Conservation (phyloP, 1,140 invertebrate species). For the Drosophila bocqueti region DNA sequence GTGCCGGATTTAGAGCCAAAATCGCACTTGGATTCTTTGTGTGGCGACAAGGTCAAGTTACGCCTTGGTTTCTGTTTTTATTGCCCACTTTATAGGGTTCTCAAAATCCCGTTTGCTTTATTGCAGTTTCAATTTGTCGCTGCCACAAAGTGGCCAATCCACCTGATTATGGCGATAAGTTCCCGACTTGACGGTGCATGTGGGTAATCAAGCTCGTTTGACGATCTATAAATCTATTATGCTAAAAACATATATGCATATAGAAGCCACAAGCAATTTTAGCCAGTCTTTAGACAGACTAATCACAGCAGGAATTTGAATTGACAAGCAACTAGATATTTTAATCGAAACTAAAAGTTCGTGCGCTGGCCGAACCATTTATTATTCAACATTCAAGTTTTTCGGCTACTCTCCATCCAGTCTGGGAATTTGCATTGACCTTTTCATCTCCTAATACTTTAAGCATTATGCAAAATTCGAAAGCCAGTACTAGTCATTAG, state of each 20-base stretch:
- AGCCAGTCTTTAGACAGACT: background rate
- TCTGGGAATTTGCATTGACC: conserved; percentile 16
- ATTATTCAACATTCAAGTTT: conserved; percentile 9
- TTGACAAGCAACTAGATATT: conserved; percentile 7
- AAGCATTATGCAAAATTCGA: conserved; percentile 1
- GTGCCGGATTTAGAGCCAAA: conserved; percentile 23
- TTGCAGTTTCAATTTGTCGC: conserved; percentile 21
- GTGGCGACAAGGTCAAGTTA: conserved; percentile 34
- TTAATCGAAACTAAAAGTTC: background rate
- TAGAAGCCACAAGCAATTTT: background rate
- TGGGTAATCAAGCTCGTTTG: conserved; percentile 11
- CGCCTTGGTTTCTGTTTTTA: conserved; percentile 20
- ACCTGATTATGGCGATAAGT: conserved; percentile 15
- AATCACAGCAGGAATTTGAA: conserved; percentile 1
- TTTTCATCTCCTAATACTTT: background rate
- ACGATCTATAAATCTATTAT: conserved; percentile 1
- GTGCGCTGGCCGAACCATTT: background rate
- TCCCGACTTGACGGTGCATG: conserved; percentile 9
- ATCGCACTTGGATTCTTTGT: conserved; percentile 4
- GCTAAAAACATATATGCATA: background rate
- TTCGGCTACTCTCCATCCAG: conserved; percentile 3
- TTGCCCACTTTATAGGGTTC: conserved; percentile 35
- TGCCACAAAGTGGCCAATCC: conserved; percentile 5
- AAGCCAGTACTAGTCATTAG: conserved; percentile 1
- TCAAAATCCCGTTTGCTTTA: conserved; percentile 39